A percentile compares a stretch with the other conserved stretches of the same genome.
Conservation (phyloP, 53 echinoderm and acorn worm genomes). For the Hippasteria phrygiana region DNA sequence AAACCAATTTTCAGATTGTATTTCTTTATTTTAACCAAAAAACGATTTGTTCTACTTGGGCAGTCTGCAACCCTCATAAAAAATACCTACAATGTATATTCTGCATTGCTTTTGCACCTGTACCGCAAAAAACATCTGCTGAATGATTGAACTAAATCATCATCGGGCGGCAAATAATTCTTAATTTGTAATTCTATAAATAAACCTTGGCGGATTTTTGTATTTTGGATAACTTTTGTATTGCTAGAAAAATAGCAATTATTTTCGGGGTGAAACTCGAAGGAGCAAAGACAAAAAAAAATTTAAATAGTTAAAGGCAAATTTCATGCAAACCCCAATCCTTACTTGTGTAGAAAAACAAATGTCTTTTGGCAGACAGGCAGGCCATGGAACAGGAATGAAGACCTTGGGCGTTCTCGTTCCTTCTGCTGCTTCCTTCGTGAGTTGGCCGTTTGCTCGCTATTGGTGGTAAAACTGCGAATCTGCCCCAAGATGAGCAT, state of each 20-base stretch:
- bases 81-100: neutral
- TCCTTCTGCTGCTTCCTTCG: neutral
- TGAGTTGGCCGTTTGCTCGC: neutral
- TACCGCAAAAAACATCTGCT: neutral
- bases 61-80: neutral
- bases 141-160: too few species aligned
- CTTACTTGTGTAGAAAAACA: constrained; percentile 44
- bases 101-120: neutral
- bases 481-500: constrained; percentile 43
- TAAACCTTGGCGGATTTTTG: too few species aligned
- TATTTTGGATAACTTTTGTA: too few species aligned
- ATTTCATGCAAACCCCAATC: neutral
- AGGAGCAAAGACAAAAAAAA: too few species aligned
- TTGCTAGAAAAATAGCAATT: too few species aligned
- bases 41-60: neutral
- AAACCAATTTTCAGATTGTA: neutral
- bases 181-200: too few species aligned
- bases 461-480: constrained; percentile 7
- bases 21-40: neutral
- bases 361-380: constrained; percentile 18
- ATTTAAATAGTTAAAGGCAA: too few species aligned
- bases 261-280: too few species aligned
- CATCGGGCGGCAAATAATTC: too few species aligned
- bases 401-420: constrained; percentile 6
- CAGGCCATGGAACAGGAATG: constrained; percentile 18